Evolutionary conservation across 1,140 invertebrate species (phyloP), one percentile per base, ranked within the genome.

Genomic region (Calycopis cecrops): DNA sequence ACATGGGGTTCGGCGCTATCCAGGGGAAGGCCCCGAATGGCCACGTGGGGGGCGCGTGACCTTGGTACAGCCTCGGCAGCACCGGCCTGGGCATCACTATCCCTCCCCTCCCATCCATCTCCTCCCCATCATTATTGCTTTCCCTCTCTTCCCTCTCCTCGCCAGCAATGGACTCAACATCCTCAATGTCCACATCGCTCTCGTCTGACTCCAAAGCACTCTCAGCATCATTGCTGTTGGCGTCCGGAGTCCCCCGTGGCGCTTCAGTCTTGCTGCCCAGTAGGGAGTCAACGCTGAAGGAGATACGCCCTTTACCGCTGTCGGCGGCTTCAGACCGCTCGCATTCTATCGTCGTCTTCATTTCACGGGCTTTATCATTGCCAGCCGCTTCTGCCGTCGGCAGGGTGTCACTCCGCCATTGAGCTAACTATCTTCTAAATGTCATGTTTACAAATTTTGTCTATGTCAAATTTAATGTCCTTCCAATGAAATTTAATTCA

Each of bases 291-390:
- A 88, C 86, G 57, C 84, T 87, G 57, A 88, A 88, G 8, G 86
- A 87, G 57, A 88, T 88, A 7, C 85, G 68, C 55, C 79, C 85
- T 54, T 85, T 88, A 21, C 76, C 77, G 66, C 66, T 76, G 16
- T 83, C 80, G 52, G 77, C 79, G 76, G 74, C 66, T 55, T 87
- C 79, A 50, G 81, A 76, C 65, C 83, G 75, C 67, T 85, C 82
- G 69, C 77, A 83, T 72, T 85, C 83, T 53, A 85, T 70, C 75
- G 83, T 73, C 59, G 85, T 87, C 82, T 87, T 87, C 85, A 87
- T 87, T 67, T 84, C 84, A 84, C 77, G 73, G 80, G 60, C 70
- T 65, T 76, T 77, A 42, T 69, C 83, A 83, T 85, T 63, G 67
- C 62, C 77, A 55, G 62, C 49, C 6, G 21, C 21, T 28, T 2